Base-by-base conservation (phyloP, 2,113 vertebrate genomes). In the Mellivora capensis region DNA sequence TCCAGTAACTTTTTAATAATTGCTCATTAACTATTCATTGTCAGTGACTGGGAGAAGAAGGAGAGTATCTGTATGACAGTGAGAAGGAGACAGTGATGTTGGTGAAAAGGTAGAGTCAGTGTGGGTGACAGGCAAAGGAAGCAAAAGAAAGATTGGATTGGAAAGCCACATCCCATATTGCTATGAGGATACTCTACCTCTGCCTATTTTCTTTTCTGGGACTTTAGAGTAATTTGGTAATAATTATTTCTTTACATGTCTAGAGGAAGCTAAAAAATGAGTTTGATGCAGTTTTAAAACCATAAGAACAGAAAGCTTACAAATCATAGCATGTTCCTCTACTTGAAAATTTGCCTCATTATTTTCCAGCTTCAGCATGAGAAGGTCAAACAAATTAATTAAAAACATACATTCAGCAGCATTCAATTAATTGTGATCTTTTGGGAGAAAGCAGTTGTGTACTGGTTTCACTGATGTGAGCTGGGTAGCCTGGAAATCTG, bases 351-450 rank as follows among this genome's bases (percentile, higher is more conserved):
- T 4, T 2, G 91, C 4, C 52, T 93, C 2, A 92, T 85, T 87
- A 92, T 96, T 64, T 96, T 90, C 31, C 76, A 67, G 72, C 49
- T 97, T 97, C 27, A 47, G 3, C 83, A 94, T 54, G 87, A 88
- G 87, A 83, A 96, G 76, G 31, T 49, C 76, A 97, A 71, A 25
- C 64, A 92, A 95, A 97, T 97, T 93, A 95, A 96, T 94, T 94
- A 20, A 85, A 76, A 64, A 88, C 87, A 90, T 84, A 39, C 6
- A 61, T 90, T 89, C 54, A 52, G 79, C 86, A 82, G 39, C 79
- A 90, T 49, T 72, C 69, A 12, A 49, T 90, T 62, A 59, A 49
- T 84, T 85, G 76, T 82, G 57, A 81, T 95, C 80, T 90, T 95
- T 95, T 83, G 74, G 42, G 59, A 93, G 52, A 95, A 96, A 34